phyloP scores from a whole-genome alignment of 2,113 vertebrate species.

The Aviceda subcristata region DNA sequence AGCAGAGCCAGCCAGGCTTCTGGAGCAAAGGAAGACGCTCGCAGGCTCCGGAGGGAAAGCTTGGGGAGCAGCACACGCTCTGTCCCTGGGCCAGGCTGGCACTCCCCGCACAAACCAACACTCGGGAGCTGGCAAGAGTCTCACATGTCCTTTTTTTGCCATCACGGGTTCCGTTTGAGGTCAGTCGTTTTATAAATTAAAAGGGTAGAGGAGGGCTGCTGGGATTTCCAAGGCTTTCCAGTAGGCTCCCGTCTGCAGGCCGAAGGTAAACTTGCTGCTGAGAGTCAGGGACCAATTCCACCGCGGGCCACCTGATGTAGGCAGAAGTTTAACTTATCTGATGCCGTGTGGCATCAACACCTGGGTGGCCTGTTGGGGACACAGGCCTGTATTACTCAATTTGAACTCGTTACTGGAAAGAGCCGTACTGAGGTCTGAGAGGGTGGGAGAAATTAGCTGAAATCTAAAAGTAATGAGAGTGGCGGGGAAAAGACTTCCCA shows the following conservation, averaged over 20 bases:
- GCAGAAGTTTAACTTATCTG: background rate
- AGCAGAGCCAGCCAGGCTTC: background rate
- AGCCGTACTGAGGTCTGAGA: background rate
- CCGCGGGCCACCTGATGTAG: too few species aligned
- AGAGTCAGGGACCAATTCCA: background rate
- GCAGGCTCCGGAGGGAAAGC: background rate
- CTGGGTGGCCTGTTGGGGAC: background rate
- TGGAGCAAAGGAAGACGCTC: background rate
- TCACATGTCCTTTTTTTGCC: background rate
- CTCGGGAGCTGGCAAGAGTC: background rate
- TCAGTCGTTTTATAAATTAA: background rate
- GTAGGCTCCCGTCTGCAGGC: background rate
- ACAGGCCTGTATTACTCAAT: background rate
- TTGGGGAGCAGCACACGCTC: background rate
- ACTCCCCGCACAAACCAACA: background rate
- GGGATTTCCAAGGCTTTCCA: background rate
- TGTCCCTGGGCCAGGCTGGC: background rate
- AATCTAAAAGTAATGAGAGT: accelerated
- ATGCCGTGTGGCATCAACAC: accelerated
- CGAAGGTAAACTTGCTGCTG: background rate
- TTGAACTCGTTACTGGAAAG: background rate
- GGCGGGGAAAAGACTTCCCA: background rate
- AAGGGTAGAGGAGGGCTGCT: background rate
- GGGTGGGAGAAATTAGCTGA: background rate
- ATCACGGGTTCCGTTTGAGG: background rate